Evolutionary conservation across 2,113 vertebrate genomes (phyloP).

Genomic region (human): DNA sequence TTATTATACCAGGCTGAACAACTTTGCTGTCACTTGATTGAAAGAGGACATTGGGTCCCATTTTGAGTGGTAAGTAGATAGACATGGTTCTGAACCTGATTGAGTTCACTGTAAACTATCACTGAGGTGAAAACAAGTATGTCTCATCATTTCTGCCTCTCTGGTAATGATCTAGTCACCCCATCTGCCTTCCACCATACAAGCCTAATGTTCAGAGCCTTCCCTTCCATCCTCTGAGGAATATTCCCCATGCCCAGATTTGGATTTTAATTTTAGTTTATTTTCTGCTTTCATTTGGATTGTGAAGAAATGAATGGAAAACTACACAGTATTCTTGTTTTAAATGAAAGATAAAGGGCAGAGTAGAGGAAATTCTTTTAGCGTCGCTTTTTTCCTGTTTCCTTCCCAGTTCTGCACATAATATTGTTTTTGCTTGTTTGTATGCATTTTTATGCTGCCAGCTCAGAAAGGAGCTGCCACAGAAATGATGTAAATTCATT

Average conservation of each 20-base stretch:
- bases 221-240: background rate
- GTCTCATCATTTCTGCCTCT: background rate
- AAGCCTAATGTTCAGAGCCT: background rate
- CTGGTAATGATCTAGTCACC: background rate
- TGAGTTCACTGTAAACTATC: background rate
- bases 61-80: background rate
- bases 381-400: background rate
- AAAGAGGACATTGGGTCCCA: background rate
- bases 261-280: background rate
- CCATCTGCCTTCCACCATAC: background rate
- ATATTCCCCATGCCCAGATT: background rate
- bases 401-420: background rate
- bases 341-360: background rate
- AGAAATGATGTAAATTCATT: conserved; percentile 5
- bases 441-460: background rate
- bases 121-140: background rate
- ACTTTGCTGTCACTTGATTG: background rate
- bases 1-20: background rate
- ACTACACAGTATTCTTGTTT: background rate
- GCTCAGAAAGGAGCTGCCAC: background rate
- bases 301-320: background rate
- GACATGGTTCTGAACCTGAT: background rate
- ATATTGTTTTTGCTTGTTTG: conserved; percentile 15
- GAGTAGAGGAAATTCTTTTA: background rate
- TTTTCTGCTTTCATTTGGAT: conserved; percentile 19